Percentiles rank a stretch among this genome's conserved stretches.
Conservation (phyloP, 2,113 vertebrate genomes). For the Pseudorectes ferrugineus region DNA sequence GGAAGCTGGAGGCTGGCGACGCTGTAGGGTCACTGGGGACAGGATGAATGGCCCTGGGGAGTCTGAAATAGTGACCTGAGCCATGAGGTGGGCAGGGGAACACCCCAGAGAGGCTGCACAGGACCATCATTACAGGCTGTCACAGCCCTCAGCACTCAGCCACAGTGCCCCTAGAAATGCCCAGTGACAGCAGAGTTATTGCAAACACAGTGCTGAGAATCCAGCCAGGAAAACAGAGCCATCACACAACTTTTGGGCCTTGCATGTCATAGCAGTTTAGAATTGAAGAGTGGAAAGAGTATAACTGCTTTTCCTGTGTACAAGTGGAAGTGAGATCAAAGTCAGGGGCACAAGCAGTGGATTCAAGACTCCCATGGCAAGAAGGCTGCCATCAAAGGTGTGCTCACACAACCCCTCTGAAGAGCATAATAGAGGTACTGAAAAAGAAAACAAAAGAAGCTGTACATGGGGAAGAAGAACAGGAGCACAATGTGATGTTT, state of each 20-base stretch:
- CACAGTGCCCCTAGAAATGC: fast-evolving
- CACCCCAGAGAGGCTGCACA: not conserved
- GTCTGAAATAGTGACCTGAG: not conserved
- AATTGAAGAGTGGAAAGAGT: not conserved
- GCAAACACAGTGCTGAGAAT: not conserved
- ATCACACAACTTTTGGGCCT: not conserved
- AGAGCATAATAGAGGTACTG: not conserved
- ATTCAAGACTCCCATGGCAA: not conserved
- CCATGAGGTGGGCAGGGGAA: fast-evolving
- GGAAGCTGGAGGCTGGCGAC: not conserved
- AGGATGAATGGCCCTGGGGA: too few species aligned
- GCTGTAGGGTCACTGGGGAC: fast-evolving
- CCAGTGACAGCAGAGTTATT: not conserved
- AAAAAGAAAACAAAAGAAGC: not conserved
- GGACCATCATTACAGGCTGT: fast-evolving
- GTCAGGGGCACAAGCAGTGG: not conserved
- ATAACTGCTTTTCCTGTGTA: not conserved
- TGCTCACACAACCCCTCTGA: not conserved
- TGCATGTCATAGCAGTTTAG: fast-evolving
- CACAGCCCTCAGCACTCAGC: not conserved
- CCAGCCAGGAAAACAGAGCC: not conserved
- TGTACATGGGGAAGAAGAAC: not conserved
- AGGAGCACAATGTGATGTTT: not conserved
- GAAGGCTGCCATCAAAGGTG: not conserved
- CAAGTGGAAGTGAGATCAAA: not conserved